These are phyloP conservation scores for Mormyrus iriodes DNA, from an alignment of 2,113 vertebrate genomes.

Conservation along the genomic window DNA sequence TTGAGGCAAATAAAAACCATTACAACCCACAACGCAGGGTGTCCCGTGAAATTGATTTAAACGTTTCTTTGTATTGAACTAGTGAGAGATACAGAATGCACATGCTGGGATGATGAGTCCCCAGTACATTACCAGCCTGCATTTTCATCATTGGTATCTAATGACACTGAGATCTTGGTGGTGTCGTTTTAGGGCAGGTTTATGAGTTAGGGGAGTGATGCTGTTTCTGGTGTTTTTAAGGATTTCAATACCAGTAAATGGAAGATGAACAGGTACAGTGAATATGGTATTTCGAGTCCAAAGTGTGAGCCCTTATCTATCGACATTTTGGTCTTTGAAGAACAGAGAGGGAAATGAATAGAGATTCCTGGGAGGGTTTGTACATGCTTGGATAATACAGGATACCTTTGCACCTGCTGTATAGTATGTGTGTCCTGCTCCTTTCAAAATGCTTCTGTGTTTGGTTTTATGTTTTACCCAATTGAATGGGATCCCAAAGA, in stretches of 20 bases:
- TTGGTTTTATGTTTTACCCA: background rate
- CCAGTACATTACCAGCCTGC: slow-evolving; percentile 23
- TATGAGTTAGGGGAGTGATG: background rate
- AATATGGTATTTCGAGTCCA: background rate
- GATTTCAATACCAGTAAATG: background rate
- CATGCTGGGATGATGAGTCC: background rate
- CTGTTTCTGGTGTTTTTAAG: slow-evolving; percentile 9
- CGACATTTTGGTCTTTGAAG: background rate
- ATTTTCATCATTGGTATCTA: slow-evolving; percentile 19
- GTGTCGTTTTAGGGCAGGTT: background rate
- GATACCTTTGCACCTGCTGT: background rate
- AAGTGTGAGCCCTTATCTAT: background rate
- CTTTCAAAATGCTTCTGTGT: background rate
- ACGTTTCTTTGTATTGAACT: background rate
- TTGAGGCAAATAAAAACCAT: slow-evolving; percentile 18
- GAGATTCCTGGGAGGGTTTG: background rate
- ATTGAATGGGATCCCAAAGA: background rate
- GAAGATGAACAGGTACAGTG: background rate
- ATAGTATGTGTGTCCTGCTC: background rate
- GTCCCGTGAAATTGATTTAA: slow-evolving; percentile 22
- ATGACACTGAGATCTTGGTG: slow-evolving; percentile 11
- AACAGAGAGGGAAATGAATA: background rate
- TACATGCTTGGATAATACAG: background rate
- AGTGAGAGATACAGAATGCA: background rate
- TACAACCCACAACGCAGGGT: background rate